Percentiles rank a stretch among this genome's conserved stretches.
Evolutionary conservation across 1,140 invertebrate genomes (phyloP).

Genomic region (Diprion similis): DNA sequence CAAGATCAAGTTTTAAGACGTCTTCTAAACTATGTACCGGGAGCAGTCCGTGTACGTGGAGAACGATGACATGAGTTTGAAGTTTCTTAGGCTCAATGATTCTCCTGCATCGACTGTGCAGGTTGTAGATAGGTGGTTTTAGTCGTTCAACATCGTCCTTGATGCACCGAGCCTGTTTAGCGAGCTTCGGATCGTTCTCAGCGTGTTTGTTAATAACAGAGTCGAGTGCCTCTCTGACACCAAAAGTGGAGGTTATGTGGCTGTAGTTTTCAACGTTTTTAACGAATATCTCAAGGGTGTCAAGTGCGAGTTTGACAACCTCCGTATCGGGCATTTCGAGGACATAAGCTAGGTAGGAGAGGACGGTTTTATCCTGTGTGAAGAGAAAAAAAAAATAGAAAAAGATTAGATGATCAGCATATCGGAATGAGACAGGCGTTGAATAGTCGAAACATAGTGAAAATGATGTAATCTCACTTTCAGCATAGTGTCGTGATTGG

Average conservation of each 20-base stretch:
- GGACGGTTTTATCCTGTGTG: constrained; percentile 57
- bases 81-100: constrained; percentile 59
- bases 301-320: constrained; percentile 50
- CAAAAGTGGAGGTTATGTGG: constrained; percentile 60
- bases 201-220: constrained; percentile 53
- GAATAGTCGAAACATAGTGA: constrained; percentile 21
- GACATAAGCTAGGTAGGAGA: constrained; percentile 57
- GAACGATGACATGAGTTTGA: constrained; percentile 55
- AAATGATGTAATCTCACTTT: constrained; percentile 45
- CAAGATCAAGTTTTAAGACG: background rate
- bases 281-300: constrained; percentile 55
- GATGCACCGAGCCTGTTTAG: constrained; percentile 48
- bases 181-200: constrained; percentile 49
- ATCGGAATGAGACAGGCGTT: constrained; percentile 13
- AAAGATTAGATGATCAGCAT: constrained; percentile 18
- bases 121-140: constrained; percentile 60
- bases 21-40: constrained; percentile 40
- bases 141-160: constrained; percentile 58
- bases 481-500: constrained; percentile 60
- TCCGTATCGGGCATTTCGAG: constrained; percentile 55
- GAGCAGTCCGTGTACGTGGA: constrained; percentile 56
- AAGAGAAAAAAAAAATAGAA: background rate
- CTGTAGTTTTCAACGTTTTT: constrained; percentile 59
- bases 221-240: constrained; percentile 56
- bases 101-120: constrained; percentile 54